phyloP scores from a whole-genome alignment of 1,140 invertebrate species.

The Notospermus geniculatus region DNA sequence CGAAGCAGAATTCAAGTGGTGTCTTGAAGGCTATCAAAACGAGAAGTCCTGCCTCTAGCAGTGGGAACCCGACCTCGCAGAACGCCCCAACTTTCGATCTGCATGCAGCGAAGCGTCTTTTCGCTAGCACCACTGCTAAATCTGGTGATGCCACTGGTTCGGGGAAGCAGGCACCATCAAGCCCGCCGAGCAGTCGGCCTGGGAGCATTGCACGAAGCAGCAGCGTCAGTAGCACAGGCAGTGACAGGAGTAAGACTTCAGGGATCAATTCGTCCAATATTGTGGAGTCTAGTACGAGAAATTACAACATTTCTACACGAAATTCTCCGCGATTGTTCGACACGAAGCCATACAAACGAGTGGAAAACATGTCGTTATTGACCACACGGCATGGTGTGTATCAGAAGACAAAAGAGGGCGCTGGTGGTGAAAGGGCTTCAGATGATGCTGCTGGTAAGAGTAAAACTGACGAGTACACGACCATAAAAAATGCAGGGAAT shows the following conservation, averaged over 20 bases:
- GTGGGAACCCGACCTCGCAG: not conserved
- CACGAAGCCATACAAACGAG: slow-evolving; percentile 21
- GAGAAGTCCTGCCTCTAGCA: slow-evolving; percentile 1
- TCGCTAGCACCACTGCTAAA: slow-evolving; percentile 8
- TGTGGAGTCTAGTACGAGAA: not conserved
- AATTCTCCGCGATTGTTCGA: slow-evolving; percentile 30
- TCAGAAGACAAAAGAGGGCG: slow-evolving; percentile 9
- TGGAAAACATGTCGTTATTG: slow-evolving; percentile 11
- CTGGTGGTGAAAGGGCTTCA: too few species aligned
- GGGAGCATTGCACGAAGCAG: slow-evolving; percentile 29
- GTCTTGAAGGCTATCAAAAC: not conserved
- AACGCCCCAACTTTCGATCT: not conserved
- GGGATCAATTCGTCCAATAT: too few species aligned
- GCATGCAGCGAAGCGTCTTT: not conserved
- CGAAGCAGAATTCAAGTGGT: not conserved
- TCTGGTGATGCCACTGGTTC: not conserved
- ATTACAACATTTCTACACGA: slow-evolving; percentile 30
- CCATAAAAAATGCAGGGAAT: too few species aligned
- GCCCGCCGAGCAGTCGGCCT: slow-evolving; percentile 12
- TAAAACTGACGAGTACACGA: too few species aligned
- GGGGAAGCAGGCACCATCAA: not conserved
- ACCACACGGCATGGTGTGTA: slow-evolving; percentile 22
- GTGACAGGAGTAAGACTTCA: too few species aligned
- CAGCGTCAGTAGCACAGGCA: slow-evolving; percentile 23
- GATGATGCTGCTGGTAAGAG: too few species aligned